Evolutionary conservation across 2,797 vertebrate species (phyloP), one percentile per base, ranked within the genome.

Genomic region (Tragopan temminckii): DNA sequence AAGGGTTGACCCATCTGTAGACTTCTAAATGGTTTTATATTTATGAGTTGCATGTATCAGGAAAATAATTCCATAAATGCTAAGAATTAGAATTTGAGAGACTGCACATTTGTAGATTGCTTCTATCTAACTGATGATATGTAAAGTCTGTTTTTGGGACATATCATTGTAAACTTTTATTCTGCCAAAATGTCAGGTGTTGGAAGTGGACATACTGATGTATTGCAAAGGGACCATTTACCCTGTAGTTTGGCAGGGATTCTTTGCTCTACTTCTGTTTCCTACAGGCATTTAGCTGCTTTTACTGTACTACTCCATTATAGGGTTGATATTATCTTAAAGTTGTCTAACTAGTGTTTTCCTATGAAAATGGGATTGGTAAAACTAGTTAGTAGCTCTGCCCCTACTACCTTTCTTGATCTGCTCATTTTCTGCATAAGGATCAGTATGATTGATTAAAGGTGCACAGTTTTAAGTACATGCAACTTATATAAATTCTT

Each of bases 211-310:
- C 46, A 11, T 75, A 19, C 50, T 71, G 31, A 36, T 25, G 3
- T 33, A 40, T 29, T 38, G 8, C 53, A 36, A 62, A 82, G 27
- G 46, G 17, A 5, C 35, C 43, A 11, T 52, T 85, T 66, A 18
- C 29, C 19, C 5, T 66, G 57, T 27, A 24, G 16, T 81, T 75
- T 42, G 16, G 13, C 58, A 42, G 46, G 9, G 14, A n/a, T 66
- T 75, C 29, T 80, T 85, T 75, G 59, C 23, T 93, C n/a, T 82
- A 40, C 50, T 71, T 91, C 38, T 90, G 61, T 94, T 58, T 95
- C 53, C 58, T 66, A 18, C 72, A 80, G 82, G 68, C 55, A 83
- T 92, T 94, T 92, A 85, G 31, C 69, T 90, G 35, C 46, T 87
- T 85, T 78, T 87, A 48, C n/a, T 85, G 50, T 75, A 29, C n/a